Evolutionary conservation across 2,113 vertebrate genomes (phyloP), one percentile per base, ranked within the genome.

Genomic region (Microtus pennsylvanicus): DNA sequence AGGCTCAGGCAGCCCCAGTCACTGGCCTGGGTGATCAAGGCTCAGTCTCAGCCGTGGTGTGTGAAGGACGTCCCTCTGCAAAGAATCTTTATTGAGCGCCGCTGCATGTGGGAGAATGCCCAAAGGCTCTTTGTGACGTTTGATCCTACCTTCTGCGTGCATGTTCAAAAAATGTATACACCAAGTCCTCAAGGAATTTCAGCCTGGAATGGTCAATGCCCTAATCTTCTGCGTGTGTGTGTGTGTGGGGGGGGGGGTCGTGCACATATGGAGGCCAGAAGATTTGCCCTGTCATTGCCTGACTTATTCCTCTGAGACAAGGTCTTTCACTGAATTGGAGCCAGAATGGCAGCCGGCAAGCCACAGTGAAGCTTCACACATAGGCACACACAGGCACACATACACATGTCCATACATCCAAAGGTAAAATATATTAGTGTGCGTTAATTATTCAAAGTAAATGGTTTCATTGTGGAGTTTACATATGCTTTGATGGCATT

Each of bases 191-290:
- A 61, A 76, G n/a, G 38, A 17, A 63, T 61, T 76, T 61, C 52
- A 61, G n/a, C 72, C 35, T 21, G 8, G 24, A 33, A 42, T 19
- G 74, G 52, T 89, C 26, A 75, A 21, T 22, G 28, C 24, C 16
- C 22, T n/a, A 58, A 12, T 58, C 5, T 58, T 7, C 2, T n/a
- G 52, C 13, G n/a, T 69, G 16, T 50, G 26, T 19, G 61, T 14
- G 35, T 12, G 3, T 7, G 19, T 0, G 9, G 33, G 33, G 30
- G 33, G 14, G 3, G 47, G 30, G 8, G 1, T 30, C n/a, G 10
- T 42, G 58, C 24, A 63, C 81, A 69, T 86, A 52, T 52, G 33
- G 85, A 70, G 85, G 42, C 21, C 45, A 87, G 85, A 70, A 69
- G 45, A 26, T 21, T 65, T 70, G 30, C 33, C 17, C 11, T 52